Base-by-base conservation (phyloP, 2,888 invertebrate species). In the Lasiommata megera region DNA sequence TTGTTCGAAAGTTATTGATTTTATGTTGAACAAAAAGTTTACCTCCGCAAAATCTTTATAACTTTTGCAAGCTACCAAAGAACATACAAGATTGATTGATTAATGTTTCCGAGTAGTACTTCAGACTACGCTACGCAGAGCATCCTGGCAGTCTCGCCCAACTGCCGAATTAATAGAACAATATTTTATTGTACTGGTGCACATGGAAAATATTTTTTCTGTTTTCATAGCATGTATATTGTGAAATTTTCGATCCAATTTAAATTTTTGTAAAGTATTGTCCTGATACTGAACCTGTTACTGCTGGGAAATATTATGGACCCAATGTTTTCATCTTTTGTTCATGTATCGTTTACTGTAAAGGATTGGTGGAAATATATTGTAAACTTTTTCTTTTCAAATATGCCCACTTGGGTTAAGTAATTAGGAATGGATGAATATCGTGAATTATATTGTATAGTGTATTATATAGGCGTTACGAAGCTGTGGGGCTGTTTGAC, bases 91-190 rank as follows among this genome's bases (percentile, higher is more conserved):
- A 41, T 36, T 56, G 40, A 50, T 41, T 43, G 48, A 41, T 48
- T 41, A 40, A 41, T 11, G 55, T 43, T 47, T 56, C 55, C n/a
- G 36, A 48, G 38, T 46, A 54, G 17, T 46, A 54, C 29, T 46
- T 54, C 38, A 54, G 37, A 37, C 44, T 54, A 11, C 54, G 36
- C 29, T 54, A 46, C n/a, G 46, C 38, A 29, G 54, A 54, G 17
- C 46, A 54, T 8, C 46, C 54, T 11, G 38, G 46, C 17, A 29
- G 14, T 46, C 36, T 47, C 54, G 11, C 54, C 44, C 43, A 47
- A 46, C 54, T 38, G 38, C 29, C 31, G 6, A 52, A 31, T 36
- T 6, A 37, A 31, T 36, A 34, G 36, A 18, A 11, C 41, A 23
- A 8, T 23, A 8, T 11, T n/a, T 41, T 23, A 41, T 41, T 41